These are phyloP conservation scores for Lophura nycthemera DNA, from an alignment of 2,113 vertebrate genomes.

Conservation along the genomic window DNA sequence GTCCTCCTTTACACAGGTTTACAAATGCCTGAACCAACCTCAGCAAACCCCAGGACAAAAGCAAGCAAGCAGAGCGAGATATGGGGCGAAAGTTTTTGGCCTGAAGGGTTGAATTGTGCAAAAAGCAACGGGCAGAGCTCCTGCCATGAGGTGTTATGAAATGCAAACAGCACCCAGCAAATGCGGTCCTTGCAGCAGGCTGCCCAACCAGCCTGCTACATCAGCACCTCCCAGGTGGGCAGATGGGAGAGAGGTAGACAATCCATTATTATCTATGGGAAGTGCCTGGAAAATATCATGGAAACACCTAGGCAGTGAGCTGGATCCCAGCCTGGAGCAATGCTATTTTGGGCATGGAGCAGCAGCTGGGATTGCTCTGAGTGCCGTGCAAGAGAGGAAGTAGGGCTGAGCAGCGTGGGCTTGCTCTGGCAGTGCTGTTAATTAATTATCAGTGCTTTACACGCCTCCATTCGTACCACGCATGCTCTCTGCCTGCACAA, in stretches of 20 bases:
- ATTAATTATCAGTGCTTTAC: background rate
- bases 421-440: background rate
- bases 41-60: fast-evolving
- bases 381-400: background rate
- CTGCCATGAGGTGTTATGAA: fast-evolving
- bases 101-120: background rate
- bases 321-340: background rate
- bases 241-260: background rate
- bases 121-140: background rate
- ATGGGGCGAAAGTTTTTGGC: background rate
- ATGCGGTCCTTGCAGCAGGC: background rate
- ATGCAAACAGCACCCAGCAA: background rate
- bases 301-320: background rate
- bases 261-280: fast-evolving
- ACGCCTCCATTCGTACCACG: background rate
- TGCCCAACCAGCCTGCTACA: background rate
- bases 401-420: background rate
- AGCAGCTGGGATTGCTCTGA: background rate
- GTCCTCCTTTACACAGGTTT: background rate
- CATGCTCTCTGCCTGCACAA: background rate
- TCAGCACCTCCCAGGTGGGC: background rate
- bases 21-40: background rate
- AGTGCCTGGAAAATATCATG: background rate
- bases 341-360: background rate
- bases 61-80: background rate